Evolutionary conservation across 2,113 vertebrate species (phyloP).

Genomic region (Patagioenas fasciata): DNA sequence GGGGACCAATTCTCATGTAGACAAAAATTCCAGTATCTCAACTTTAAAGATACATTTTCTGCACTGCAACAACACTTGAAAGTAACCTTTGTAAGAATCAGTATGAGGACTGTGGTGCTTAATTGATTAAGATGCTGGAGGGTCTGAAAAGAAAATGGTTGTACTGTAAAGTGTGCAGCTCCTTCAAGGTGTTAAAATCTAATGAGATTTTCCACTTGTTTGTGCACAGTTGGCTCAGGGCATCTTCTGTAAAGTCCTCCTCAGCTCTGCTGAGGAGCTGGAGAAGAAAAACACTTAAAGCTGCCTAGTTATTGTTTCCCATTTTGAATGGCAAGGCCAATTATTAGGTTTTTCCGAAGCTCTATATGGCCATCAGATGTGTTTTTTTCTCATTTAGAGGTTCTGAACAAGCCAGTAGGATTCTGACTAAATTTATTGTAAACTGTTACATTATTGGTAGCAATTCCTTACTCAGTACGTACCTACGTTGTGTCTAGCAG

Average conservation of each 20-base stretch:
- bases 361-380: neutral
- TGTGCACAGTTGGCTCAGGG: neutral
- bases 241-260: neutral
- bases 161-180: neutral
- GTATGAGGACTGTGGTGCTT: neutral
- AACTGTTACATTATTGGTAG: neutral
- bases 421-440: neutral
- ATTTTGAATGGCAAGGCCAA: neutral
- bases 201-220: conserved; percentile 56
- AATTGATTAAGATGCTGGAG: conserved; percentile 36
- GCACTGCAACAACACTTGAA: neutral
- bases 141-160: neutral
- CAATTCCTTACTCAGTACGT: neutral
- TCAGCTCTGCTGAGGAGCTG: neutral
- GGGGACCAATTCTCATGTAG: neutral
- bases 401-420: neutral
- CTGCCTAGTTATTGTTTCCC: neutral
- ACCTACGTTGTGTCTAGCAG: neutral
- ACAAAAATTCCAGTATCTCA: neutral
- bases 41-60: neutral
- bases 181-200: conserved; percentile 46
- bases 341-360: neutral
- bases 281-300: neutral
- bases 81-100: neutral
- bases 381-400: neutral